Conservation (phyloP, 1,140 invertebrate species). For the Melitaea cinxia region DNA sequence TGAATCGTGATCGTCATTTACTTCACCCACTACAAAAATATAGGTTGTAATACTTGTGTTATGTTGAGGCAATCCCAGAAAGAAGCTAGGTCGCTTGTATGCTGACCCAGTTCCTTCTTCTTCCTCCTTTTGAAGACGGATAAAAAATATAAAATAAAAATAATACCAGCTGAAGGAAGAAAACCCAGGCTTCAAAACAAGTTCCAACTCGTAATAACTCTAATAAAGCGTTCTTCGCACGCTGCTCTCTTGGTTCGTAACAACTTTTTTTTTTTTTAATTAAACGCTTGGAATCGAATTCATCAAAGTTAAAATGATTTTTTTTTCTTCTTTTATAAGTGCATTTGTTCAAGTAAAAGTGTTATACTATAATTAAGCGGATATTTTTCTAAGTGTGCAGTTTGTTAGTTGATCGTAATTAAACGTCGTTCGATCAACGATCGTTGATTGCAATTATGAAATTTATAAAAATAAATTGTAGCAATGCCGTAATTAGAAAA, state of each 20-base stretch:
- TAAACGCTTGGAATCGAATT: not conserved
- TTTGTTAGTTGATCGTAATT: not conserved
- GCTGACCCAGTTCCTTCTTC: no score
- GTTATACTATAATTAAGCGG: not conserved
- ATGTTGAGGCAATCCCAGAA: no score
- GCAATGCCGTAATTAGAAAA: no score
- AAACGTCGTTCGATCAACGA: not conserved
- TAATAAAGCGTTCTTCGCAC: not conserved
- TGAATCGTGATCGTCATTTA: no score
- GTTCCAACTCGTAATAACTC: not conserved
- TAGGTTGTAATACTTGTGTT: no score
- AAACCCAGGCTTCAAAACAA: not conserved
- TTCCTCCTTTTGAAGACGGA: no score
- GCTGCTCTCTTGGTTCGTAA: not conserved
- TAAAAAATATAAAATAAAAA: no score
- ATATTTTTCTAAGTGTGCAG: not conserved
- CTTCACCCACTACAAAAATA: no score
- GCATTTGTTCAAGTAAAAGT: conserved; percentile 3
- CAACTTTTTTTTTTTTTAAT: conserved; percentile 11
- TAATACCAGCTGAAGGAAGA: not conserved
- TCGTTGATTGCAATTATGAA: no score
- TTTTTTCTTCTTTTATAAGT: not conserved
- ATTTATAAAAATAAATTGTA: no score
- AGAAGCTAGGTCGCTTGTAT: no score
- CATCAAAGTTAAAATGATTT: not conserved